Evolutionary conservation across 1,140 invertebrate genomes (phyloP), one percentile per base, ranked within the genome.

Genomic region (Tribolium madens): DNA sequence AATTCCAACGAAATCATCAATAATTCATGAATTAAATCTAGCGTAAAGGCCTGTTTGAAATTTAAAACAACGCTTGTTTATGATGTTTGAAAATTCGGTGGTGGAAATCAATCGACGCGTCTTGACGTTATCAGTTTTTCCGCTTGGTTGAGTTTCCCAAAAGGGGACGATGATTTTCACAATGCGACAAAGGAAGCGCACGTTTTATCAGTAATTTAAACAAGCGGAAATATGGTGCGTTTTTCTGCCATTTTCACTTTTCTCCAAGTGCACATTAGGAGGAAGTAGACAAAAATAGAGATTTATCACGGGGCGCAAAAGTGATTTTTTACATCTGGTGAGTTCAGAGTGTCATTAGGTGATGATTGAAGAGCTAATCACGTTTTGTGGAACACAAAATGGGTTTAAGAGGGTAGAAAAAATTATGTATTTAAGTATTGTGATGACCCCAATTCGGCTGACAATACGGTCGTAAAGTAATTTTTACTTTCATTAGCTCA

Each of bases 21-120:
- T 64, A 64, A 36, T 64, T 64, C 57, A 64, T 64, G 57, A 72
- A 72, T 48, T 72, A 72, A 72, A 72, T 72, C 46, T 72, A 72
- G 70, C 12, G 70, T 72, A 50, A 72, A 72, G 21, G 10, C 68
- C 15, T 71, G 46, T 71, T 72, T 52, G 50, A 72, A 33, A 72
- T 52, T 72, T 72, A 31, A 72, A 72, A 72, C 50, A 71, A 48
- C 42, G 69, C 47, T 72, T 72, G 70, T 72, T 72, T 72, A 72
- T 72, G 3, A 26, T 26, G 21, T 4, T 72, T 52, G 7, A 72
- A 72, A 72, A 52, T 31, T 50, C 17, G n/a, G 70, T 36, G 69
- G 42, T 9, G 15, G 9, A 31, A 72, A 72, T 72, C 70, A 72
- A 72, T 72, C 70, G 15, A 17, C 46, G 15, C 42, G 50, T 18